phyloP scores from a whole-genome alignment of 2,888 invertebrate species.

The Morpho deidamia region DNA sequence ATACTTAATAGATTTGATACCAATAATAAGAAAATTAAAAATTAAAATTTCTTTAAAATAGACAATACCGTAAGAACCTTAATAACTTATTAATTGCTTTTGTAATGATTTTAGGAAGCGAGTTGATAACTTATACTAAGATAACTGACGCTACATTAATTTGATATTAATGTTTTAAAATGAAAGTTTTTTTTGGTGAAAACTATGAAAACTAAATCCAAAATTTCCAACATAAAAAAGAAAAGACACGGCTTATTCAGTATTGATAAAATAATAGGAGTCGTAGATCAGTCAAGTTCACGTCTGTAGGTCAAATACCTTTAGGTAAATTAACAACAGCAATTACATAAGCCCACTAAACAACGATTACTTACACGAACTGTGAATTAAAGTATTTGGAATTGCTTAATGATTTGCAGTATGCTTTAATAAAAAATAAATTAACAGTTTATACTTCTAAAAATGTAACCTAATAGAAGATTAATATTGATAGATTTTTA shows the following conservation, averaged over 20 bases:
- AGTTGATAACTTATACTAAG: neutral
- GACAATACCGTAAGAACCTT: neutral
- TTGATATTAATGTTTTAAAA: neutral
- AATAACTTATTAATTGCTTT: conserved; percentile 1
- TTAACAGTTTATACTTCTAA: no score
- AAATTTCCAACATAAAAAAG: neutral
- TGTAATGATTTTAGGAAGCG: neutral
- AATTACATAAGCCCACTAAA: conserved; percentile 20
- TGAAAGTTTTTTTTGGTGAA: no score
- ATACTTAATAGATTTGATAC: neutral
- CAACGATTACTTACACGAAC: conserved; percentile 6
- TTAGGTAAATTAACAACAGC: conserved; percentile 17
- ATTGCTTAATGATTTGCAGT: conserved; percentile 1
- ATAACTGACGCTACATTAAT: neutral
- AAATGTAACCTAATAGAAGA: no score
- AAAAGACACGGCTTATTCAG: neutral
- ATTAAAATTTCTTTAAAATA: neutral
- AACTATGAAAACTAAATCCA: no score
- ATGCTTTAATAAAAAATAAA: neutral
- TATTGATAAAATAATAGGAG: neutral
- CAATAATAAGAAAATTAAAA: neutral
- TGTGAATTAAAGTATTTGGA: neutral
- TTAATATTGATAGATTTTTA: no score
- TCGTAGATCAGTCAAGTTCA: conserved; percentile 18
- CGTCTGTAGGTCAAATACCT: conserved; percentile 19